A percentile compares a stretch with the other conserved stretches of the same genome.
Evolutionary conservation across 2,888 invertebrate species (phyloP).

Genomic region (Xanthorhoe designata): DNA sequence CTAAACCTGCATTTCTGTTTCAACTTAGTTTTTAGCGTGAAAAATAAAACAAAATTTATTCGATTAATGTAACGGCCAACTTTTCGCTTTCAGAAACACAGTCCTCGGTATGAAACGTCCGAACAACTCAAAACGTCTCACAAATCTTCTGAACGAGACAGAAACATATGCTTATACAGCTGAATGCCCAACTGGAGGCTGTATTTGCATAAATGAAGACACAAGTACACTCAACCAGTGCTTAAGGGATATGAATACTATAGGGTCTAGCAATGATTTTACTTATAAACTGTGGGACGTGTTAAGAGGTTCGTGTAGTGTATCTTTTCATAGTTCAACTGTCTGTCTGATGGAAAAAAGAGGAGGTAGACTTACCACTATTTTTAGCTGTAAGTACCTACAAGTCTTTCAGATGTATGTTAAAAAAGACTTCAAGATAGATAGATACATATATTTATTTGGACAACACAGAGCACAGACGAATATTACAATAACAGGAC

Average conservation of each 20-base stretch:
- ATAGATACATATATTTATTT: too few relatives aligned
- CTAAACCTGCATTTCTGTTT: too few relatives aligned
- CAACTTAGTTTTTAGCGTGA: too few relatives aligned
- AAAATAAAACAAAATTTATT: too few relatives aligned
- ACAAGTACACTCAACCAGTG: slow-evolving; percentile 69
- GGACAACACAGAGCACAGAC: too few relatives aligned
- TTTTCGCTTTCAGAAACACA: slow-evolving; percentile 55
- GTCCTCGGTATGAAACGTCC: slow-evolving; percentile 58
- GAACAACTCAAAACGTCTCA: slow-evolving; percentile 66
- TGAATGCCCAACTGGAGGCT: slow-evolving; percentile 74
- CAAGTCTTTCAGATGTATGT: too few relatives aligned
- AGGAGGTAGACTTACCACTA: too few relatives aligned
- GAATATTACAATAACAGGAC: too few relatives aligned
- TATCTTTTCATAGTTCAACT: neutral
- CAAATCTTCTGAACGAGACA: slow-evolving; percentile 70
- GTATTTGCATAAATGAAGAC: slow-evolving; percentile 73
- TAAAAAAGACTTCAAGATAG: too few relatives aligned
- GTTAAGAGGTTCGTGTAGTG: slow-evolving; percentile 63
- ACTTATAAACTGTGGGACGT: slow-evolving; percentile 82
- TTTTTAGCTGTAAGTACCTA: too few relatives aligned
- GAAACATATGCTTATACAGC: slow-evolving; percentile 78
- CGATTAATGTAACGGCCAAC: too few relatives aligned
- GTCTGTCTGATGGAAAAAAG: neutral
- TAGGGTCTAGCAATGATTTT: slow-evolving; percentile 79
- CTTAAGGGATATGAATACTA: slow-evolving; percentile 58